phyloP scores from a whole-genome alignment of 2,797 vertebrate genomes.

The Manis pentadactyla region DNA sequence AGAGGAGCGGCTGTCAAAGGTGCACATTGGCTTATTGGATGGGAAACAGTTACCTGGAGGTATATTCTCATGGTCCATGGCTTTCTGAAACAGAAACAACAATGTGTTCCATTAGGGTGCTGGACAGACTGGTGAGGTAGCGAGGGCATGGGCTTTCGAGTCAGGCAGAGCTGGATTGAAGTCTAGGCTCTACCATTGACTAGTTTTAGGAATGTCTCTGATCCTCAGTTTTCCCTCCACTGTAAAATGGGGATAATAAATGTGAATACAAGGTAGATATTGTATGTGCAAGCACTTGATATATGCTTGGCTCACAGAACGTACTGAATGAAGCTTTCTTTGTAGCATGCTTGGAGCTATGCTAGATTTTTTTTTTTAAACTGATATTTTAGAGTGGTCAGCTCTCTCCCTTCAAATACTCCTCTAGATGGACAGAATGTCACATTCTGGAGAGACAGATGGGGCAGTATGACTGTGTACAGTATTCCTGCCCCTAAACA shows the following conservation, averaged over 20 bases:
- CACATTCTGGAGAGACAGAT: neutral
- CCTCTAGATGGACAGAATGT: neutral
- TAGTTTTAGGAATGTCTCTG: neutral
- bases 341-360: neutral
- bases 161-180: neutral
- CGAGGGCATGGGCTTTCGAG: neutral
- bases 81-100: constrained; percentile 9
- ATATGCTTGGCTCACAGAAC: neutral
- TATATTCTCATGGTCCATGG: neutral
- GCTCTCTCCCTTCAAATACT: neutral
- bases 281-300: neutral
- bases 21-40: neutral
- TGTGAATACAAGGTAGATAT: neutral
- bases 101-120: too few relatives aligned
- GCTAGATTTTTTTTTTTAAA: neutral
- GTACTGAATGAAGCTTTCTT: neutral
- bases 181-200: neutral
- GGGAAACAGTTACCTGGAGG: constrained; percentile 12
- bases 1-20: constrained; percentile 34
- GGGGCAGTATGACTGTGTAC: neutral
- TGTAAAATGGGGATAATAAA: neutral
- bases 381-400: neutral
- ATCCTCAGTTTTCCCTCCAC: neutral
- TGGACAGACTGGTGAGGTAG: neutral
- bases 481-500: neutral